phyloP scores from a whole-genome alignment of 2,113 vertebrate genomes.

The Pyrgilauda ruficollis region DNA sequence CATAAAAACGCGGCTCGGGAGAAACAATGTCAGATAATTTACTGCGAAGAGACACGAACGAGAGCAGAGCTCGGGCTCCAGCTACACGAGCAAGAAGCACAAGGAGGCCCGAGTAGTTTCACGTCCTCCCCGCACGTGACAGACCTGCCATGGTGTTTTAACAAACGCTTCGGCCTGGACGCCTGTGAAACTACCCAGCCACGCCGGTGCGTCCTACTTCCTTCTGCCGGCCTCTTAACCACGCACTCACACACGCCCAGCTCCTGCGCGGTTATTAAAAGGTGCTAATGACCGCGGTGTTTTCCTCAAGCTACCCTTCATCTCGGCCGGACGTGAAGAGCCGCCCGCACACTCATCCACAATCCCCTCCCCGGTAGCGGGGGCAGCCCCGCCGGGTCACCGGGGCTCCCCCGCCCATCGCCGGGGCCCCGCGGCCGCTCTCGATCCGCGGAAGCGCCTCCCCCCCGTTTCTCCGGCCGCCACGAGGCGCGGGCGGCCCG shows the following conservation, averaged over 20 bases:
- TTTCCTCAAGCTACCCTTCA: not conserved
- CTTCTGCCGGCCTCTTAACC: not conserved
- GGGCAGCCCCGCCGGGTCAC: not conserved
- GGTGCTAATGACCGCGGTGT: not conserved
- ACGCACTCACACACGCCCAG: not conserved
- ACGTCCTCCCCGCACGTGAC: not conserved
- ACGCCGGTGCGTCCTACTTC: not conserved
- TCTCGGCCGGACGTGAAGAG: not conserved
- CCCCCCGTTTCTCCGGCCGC: not conserved
- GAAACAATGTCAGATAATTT: not conserved
- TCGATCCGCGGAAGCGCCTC: not conserved
- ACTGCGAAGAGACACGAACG: fast-evolving
- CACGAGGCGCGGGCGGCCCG: not conserved
- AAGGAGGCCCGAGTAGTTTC: not conserved
- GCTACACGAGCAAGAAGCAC: not conserved
- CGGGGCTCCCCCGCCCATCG: not conserved
- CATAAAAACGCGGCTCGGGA: not conserved
- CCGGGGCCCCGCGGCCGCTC: not conserved
- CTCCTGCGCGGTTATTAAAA: not conserved
- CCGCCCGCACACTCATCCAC: not conserved
- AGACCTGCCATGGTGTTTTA: not conserved
- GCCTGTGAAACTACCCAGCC: not conserved
- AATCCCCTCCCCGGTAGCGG: not conserved
- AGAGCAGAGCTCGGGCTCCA: not conserved
- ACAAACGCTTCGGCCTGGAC: not conserved